Percentiles rank a stretch among this genome's conserved stretches.
phyloP scores from a whole-genome alignment of 1,140 invertebrate species.

The Brachionus plicatilis region DNA sequence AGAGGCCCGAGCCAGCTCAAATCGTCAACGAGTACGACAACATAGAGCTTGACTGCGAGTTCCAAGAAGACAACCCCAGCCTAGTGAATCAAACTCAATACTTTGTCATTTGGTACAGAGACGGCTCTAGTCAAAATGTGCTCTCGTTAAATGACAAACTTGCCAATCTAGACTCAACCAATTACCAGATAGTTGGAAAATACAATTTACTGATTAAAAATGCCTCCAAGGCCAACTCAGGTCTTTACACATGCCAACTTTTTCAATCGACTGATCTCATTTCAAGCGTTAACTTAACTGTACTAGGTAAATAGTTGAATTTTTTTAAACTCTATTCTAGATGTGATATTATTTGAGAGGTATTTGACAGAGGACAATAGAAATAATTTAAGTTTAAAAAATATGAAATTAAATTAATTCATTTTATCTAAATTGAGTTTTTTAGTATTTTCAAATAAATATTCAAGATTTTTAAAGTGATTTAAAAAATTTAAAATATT shows the following conservation, averaged over 20 bases:
- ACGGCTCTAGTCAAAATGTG: constrained; percentile 36
- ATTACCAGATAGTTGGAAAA: constrained; percentile 11
- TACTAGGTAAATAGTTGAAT: background rate
- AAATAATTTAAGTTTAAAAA: no score
- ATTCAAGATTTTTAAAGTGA: no score
- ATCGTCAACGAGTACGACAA: background rate
- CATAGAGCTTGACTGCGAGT: background rate
- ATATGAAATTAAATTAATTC: no score
- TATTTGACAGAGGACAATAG: no score
- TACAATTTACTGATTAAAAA: constrained; percentile 36
- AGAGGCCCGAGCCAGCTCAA: background rate
- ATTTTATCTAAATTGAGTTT: no score
- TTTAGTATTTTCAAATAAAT: no score
- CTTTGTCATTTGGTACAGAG: constrained; percentile 38
- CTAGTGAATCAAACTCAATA: background rate
- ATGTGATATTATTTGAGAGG: no score
- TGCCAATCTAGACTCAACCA: background rate
- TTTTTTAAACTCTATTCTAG: no score
- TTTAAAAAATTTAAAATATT: no score
- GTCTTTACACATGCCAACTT: constrained; percentile 39
- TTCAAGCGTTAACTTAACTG: constrained; percentile 31
- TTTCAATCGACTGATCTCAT: constrained; percentile 35
- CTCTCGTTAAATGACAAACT: constrained; percentile 23
- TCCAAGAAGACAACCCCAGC: background rate
- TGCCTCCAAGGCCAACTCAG: constrained; percentile 3